These are phyloP conservation scores for Aleiodes sp. DNA, from an alignment of 1,140 invertebrate genomes.

Conservation along the genomic window DNA sequence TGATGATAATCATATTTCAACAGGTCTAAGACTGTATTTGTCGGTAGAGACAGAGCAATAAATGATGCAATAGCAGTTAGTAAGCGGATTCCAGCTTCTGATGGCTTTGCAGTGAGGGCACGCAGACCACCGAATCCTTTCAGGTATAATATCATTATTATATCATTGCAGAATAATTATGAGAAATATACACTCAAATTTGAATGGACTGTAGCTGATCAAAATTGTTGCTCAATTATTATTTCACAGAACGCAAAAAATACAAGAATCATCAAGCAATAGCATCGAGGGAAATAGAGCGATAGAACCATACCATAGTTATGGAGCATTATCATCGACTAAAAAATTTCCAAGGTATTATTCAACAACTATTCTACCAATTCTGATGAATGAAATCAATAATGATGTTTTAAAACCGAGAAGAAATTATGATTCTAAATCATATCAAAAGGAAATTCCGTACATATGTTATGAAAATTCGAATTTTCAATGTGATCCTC, in stretches of 20 bases:
- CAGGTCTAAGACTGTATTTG: slow-evolving; percentile 79
- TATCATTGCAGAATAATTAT: not conserved
- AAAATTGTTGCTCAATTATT: not conserved
- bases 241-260: slow-evolving; percentile 49
- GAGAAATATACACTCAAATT: not conserved
- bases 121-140: slow-evolving; percentile 61
- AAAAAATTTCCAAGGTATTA: slow-evolving; percentile 28
- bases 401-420: slow-evolving; percentile 39
- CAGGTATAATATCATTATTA: slow-evolving; percentile 45
- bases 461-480: too few species aligned
- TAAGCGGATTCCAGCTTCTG: slow-evolving; percentile 74
- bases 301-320: slow-evolving; percentile 38
- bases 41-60: slow-evolving; percentile 76
- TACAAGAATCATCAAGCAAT: slow-evolving; percentile 54
- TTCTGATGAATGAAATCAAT: slow-evolving; percentile 22
- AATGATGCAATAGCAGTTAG: slow-evolving; percentile 75
- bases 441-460: slow-evolving; percentile 29
- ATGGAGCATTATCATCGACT: slow-evolving; percentile 40
- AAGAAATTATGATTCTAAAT: slow-evolving; percentile 25
- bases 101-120: slow-evolving; percentile 71
- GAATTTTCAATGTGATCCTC: too few species aligned
- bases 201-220: slow-evolving; percentile 9
- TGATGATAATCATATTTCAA: slow-evolving; percentile 1
- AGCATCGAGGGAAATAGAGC: slow-evolving; percentile 51
- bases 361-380: slow-evolving; percentile 38